These are phyloP conservation scores for Apis florea DNA, from an alignment of 1,140 invertebrate genomes.

Conservation along the genomic window DNA sequence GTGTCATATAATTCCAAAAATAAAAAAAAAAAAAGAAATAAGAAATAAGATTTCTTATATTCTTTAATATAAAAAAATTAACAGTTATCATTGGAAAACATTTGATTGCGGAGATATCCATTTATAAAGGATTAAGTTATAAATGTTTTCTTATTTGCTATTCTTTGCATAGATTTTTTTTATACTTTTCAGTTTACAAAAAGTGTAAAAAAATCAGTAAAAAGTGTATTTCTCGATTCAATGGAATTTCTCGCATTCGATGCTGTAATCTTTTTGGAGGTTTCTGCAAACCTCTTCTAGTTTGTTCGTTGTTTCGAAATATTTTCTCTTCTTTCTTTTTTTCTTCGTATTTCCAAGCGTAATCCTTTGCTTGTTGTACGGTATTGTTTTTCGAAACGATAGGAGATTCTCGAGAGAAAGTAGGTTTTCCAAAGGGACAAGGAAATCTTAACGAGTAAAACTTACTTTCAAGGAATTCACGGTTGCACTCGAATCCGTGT, in stretches of 20 bases:
- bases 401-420: background rate
- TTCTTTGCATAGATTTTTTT: background rate
- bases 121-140: too few species aligned
- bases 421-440: background rate
- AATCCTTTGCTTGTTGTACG: background rate
- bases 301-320: background rate
- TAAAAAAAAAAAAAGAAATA: too few species aligned
- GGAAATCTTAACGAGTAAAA: constrained; percentile 9
- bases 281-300: too few species aligned
- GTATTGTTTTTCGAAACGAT: background rate
- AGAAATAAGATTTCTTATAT: too few species aligned
- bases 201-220: background rate
- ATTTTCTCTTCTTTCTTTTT: background rate
- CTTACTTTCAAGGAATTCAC: constrained; percentile 22
- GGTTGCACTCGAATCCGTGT: background rate
- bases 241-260: background rate
- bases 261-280: background rate
- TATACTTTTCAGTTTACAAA: background rate
- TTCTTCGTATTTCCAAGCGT: background rate
- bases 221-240: background rate
- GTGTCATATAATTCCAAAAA: too few species aligned
- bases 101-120: too few species aligned
- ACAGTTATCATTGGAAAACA: too few species aligned
- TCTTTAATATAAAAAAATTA: too few species aligned
- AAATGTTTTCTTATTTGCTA: too few species aligned